phyloP scores from a whole-genome alignment of 2,888 invertebrate genomes.

The Machimus rusticus region DNA sequence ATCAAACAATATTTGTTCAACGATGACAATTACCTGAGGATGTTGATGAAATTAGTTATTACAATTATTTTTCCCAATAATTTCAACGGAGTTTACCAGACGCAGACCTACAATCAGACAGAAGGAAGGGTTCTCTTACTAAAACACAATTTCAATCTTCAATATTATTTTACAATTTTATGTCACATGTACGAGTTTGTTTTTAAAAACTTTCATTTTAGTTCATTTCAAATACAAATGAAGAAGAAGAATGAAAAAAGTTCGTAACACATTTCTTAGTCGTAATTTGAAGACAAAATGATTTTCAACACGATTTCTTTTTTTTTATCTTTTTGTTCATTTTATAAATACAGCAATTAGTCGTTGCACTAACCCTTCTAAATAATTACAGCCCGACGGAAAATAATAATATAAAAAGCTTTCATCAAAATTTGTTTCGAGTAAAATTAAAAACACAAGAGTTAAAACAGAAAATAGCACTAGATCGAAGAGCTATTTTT shows the following conservation, averaged over 20 bases:
- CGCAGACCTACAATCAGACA: background rate
- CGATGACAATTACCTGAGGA: too few species aligned
- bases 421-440: background rate
- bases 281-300: background rate
- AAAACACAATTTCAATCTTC: background rate
- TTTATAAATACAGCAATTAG: background rate
- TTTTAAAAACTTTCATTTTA: constrained; percentile 22
- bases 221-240: constrained; percentile 8
- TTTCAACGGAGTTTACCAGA: too few species aligned
- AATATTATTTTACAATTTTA: constrained; percentile 32
- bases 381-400: background rate
- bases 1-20: background rate
- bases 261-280: background rate
- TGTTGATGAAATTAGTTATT: too few species aligned
- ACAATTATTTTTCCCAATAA: too few species aligned
- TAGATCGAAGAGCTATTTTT: background rate
- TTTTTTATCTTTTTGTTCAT: background rate
- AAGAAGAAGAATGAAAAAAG: background rate
- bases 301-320: background rate
- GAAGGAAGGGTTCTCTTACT: background rate
- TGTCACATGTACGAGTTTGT: constrained; percentile 36
- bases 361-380: background rate
- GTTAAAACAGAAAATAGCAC: background rate
- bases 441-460: background rate
- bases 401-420: background rate